Evolutionary conservation across 2,888 invertebrate species (phyloP).

Genomic region (Leucophenga montana): DNA sequence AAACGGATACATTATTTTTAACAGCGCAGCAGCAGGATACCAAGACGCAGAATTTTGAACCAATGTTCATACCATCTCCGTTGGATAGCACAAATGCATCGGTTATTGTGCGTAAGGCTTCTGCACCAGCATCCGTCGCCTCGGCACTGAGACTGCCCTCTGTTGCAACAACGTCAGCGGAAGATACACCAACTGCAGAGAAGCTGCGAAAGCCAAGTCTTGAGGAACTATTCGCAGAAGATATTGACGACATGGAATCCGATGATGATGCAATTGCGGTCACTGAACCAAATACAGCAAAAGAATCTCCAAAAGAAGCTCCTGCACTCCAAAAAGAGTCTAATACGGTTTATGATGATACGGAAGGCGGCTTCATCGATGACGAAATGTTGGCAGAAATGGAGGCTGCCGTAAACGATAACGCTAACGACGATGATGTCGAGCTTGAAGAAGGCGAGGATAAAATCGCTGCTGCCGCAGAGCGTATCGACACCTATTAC

Average conservation of each 20-base stretch:
- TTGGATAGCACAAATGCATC: conserved; percentile 77
- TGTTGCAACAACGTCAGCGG: conserved; percentile 19
- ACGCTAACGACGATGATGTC: conserved; percentile 36
- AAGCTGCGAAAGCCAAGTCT: conserved; percentile 72
- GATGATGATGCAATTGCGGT: conserved; percentile 22
- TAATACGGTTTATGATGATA: conserved; percentile 23
- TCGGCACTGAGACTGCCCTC: conserved; percentile 53
- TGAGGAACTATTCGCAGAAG: conserved; percentile 49
- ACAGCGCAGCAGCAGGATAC: conserved; percentile 74
- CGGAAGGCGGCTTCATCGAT: conserved; percentile 4
- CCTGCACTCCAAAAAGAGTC: conserved; percentile 7
- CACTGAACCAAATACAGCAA: background rate
- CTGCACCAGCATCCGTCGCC: conserved; percentile 29
- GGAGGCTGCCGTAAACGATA: conserved; percentile 33
- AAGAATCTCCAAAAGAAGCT: conserved; percentile 1
- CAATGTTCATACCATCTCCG: conserved; percentile 87
- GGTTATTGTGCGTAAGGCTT: conserved; percentile 47
- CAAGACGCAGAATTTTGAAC: conserved; percentile 81
- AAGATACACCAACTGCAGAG: conserved; percentile 55
- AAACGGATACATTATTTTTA: conserved; percentile 71
- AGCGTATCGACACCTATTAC: conserved; percentile 82
- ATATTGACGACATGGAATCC: conserved; percentile 28
- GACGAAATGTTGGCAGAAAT: conserved; percentile 24
- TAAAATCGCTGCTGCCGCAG: conserved; percentile 78
- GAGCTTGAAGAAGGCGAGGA: conserved; percentile 65